Base-by-base conservation (phyloP, 2,113 vertebrate species). In the Microtus pennsylvanicus region DNA sequence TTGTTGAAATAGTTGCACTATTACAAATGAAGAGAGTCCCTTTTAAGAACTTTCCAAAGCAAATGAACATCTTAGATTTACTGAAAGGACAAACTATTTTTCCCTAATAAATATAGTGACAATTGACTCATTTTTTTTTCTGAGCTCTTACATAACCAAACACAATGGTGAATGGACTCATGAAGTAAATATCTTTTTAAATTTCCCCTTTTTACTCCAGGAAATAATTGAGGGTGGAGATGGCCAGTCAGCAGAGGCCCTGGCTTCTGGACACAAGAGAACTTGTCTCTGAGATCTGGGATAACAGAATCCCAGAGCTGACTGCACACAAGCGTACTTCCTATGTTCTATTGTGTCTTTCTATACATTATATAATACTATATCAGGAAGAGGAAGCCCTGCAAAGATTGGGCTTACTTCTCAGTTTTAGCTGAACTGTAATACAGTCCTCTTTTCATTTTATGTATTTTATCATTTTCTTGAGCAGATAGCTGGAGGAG, bases 1-100 rank as follows among this genome's bases (percentile, higher is more conserved):
- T 63, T 75, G 13, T 47, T 96, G 70, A 63, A n/a, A 88, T 2
- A 3, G 87, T 87, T 90, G 91, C 35, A 88, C 3, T 92, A 30
- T 93, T 94, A 72, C n/a, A 89, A 28, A 72, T 17, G 61, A 67
- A 82, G 50, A 42, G 13, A 33, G 17, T 91, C 80, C 17, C 55
- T 91, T 88, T 72, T 65, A 78, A 94, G 69, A 30, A 75, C n/a
- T 86, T 88, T 45, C 38, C 63, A 74, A 91, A 95, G 58, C 11
- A 87, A 16, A 67, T 52, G 45, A 6, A 4, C 47, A 52, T 24
- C 7, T n/a, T 69, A 78, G 28, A 17, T 93, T 76, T 88, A 74
- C 6, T 5, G 72, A 47, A 76, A n/a, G 47, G 24, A 67, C 35
- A 75, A 86, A 47, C 1, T 7, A 26, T 91, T 81, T 74, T 93